A percentile compares a stretch with the other conserved stretches of the same genome.
These are phyloP conservation scores for Diadophis punctatus DNA, from an alignment of 2,113 vertebrate species.

Conservation along the genomic window DNA sequence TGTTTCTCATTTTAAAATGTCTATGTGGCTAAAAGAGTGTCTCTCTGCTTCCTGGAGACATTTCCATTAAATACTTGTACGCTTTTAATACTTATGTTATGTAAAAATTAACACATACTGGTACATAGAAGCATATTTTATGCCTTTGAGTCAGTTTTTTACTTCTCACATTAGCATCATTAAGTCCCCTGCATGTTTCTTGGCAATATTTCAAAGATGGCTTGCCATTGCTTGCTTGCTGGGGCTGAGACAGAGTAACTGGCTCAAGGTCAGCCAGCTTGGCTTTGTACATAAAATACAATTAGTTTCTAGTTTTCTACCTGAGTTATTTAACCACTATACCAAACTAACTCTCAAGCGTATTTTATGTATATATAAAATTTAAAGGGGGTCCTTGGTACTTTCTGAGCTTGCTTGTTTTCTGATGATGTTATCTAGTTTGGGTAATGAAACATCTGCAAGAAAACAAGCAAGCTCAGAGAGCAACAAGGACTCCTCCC, in stretches of 20 bases:
- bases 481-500: background rate
- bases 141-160: background rate
- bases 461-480: background rate
- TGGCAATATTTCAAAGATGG: background rate
- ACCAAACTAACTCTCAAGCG: background rate
- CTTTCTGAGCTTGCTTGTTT: background rate
- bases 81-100: background rate
- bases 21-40: background rate
- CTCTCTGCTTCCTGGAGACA: too few relatives aligned
- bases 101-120: background rate
- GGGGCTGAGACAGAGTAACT: background rate
- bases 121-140: background rate
- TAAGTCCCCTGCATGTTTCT: background rate
- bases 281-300: background rate
- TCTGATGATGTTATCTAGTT: background rate
- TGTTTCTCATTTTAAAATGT: background rate
- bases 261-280: background rate
- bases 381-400: background rate
- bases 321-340: background rate
- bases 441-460: background rate
- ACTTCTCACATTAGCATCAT: background rate
- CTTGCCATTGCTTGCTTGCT: background rate
- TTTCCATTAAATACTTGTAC: background rate
- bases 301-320: background rate
- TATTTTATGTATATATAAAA: background rate